A percentile compares a stretch with the other conserved stretches of the same genome.
Conservation (phyloP, 2,888 invertebrate genomes). For the Proisotoma minuta region DNA sequence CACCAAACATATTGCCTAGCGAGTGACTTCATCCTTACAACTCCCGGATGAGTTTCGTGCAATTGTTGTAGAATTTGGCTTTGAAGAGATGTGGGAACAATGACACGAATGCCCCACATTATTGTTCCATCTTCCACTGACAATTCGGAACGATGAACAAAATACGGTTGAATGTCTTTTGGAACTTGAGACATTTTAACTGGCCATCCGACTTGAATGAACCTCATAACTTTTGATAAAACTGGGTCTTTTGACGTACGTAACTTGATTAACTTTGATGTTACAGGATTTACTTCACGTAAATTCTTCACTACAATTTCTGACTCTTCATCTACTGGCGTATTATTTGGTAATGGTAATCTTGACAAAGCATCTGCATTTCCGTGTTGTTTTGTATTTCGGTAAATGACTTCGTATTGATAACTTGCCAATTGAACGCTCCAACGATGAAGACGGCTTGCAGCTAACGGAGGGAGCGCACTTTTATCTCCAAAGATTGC, state of each 20-base stretch:
- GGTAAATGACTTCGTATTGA: conserved; percentile 48
- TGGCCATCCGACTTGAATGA: conserved; percentile 16
- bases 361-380: conserved; percentile 29
- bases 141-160: conserved; percentile 11
- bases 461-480: conserved; percentile 39
- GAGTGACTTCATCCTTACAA: conserved; percentile 22
- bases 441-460: conserved; percentile 26
- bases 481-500: conserved; percentile 47
- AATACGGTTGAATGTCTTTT: conserved; percentile 8
- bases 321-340: not conserved
- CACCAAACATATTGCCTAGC: conserved; percentile 31
- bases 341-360: not conserved
- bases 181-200: not conserved
- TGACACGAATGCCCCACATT: conserved; percentile 24
- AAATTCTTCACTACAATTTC: not conserved
- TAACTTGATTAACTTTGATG: not conserved
- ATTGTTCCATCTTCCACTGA: conserved; percentile 16
- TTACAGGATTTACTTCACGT: conserved; percentile 1
- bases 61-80: conserved; percentile 2
- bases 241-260: not conserved
- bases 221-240: conserved; percentile 3
- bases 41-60: conserved; percentile 22
- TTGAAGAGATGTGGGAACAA: conserved; percentile 18
- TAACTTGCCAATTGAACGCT: conserved; percentile 45
- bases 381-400: conserved; percentile 46